A percentile compares a stretch with the other conserved stretches of the same genome.
phyloP scores from a whole-genome alignment of 1,140 invertebrate genomes.

The Heliconius nattereri region DNA sequence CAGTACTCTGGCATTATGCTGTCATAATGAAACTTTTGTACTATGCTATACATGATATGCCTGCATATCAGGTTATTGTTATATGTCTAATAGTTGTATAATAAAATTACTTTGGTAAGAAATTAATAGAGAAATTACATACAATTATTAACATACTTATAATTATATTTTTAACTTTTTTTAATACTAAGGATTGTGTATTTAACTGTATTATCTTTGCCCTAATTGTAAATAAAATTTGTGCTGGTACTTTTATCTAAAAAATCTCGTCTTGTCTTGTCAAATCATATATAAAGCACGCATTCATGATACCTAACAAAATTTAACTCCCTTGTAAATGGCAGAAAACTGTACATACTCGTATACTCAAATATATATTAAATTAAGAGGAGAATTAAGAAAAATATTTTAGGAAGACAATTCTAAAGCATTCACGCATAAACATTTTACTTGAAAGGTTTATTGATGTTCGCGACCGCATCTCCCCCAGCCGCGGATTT shows the following conservation, averaged over 20 bases:
- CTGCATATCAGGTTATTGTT: not conserved
- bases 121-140: too few relatives aligned
- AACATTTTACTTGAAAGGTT: slow-evolving; percentile 32
- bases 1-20: slow-evolving; percentile 30
- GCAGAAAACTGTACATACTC: not conserved
- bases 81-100: not conserved
- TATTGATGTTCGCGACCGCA: slow-evolving; percentile 42
- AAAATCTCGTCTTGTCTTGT: too few relatives aligned
- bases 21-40: not conserved
- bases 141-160: too few relatives aligned
- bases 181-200: too few relatives aligned
- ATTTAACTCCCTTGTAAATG: not conserved
- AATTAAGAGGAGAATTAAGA: not conserved
- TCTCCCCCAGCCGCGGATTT: slow-evolving; percentile 33
- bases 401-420: not conserved
- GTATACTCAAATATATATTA: not conserved
- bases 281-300: too few relatives aligned
- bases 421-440: slow-evolving; percentile 20
- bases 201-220: too few relatives aligned
- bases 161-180: too few relatives aligned
- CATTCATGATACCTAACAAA: too few relatives aligned
- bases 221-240: too few relatives aligned
- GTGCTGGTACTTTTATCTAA: too few relatives aligned
- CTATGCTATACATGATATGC: not conserved
- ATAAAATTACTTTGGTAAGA: too few relatives aligned